Percentiles rank a stretch among this genome's conserved stretches.
Evolutionary conservation across 2,113 vertebrate species (phyloP).

Genomic region (Eurypyga helias): DNA sequence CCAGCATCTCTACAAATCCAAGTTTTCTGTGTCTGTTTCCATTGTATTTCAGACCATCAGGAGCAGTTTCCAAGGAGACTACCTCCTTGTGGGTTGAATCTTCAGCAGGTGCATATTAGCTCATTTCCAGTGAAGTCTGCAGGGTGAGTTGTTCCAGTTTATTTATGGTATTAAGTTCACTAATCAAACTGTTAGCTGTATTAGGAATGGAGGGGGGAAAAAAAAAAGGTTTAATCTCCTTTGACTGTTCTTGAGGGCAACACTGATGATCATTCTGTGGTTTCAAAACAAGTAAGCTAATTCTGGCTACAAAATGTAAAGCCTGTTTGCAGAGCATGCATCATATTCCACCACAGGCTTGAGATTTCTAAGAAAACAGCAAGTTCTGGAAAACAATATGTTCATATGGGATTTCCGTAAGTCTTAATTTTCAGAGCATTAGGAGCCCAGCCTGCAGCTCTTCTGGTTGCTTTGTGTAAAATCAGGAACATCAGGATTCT

Average conservation of each 20-base stretch:
- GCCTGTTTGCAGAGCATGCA: not conserved
- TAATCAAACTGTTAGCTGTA: not conserved
- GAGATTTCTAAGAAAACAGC: not conserved
- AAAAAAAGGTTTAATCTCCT: not conserved
- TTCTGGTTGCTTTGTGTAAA: constrained; percentile 10
- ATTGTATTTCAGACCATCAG: constrained; percentile 11
- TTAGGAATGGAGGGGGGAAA: not conserved
- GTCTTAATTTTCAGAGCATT: constrained; percentile 52
- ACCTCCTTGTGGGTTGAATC: constrained; percentile 13
- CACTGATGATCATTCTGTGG: not conserved
- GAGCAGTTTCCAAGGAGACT: constrained; percentile 54
- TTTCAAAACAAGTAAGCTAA: constrained; percentile 9
- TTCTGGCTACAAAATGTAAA: not conserved
- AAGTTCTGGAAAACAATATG: constrained; percentile 10
- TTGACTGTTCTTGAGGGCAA: constrained; percentile 6
- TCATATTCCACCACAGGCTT: not conserved
- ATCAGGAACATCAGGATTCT: constrained; percentile 20
- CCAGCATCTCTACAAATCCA: not conserved
- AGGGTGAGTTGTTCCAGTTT: not conserved
- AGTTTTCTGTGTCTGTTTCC: not conserved
- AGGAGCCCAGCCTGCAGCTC: constrained; percentile 45
- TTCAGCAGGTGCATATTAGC: constrained; percentile 47
- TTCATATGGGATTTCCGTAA: not conserved
- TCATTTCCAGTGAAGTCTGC: constrained; percentile 27
- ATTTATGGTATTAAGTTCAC: constrained; percentile 18